Evolutionary conservation across 2,888 invertebrate species (phyloP).

Genomic region (Branchipolynoe longqiensis): DNA sequence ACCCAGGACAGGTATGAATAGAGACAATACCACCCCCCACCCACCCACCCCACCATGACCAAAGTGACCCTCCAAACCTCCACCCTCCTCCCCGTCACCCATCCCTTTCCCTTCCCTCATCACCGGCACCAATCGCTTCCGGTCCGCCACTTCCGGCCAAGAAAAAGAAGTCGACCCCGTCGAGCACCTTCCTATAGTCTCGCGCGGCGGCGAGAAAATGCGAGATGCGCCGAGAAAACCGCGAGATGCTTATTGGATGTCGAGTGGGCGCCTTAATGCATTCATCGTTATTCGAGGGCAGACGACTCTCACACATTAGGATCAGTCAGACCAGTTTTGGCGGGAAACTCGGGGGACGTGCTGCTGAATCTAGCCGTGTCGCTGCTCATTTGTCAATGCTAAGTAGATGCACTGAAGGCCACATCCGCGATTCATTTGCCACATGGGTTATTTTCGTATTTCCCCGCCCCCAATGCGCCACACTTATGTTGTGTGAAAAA

Average conservation of each 20-base stretch:
- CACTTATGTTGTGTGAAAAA: too few relatives aligned
- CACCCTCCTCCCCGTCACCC: too few relatives aligned
- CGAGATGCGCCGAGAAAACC: conserved; percentile 9
- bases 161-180: conserved; percentile 12
- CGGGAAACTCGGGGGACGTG: not conserved
- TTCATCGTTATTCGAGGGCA: conserved; percentile 39
- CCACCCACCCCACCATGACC: too few relatives aligned
- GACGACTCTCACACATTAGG: conserved; percentile 22
- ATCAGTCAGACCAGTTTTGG: conserved; percentile 17
- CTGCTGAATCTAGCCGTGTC: not conserved
- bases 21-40: too few relatives aligned
- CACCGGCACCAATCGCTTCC: conserved; percentile 12
- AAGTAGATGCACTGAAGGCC: not conserved
- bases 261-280: conserved; percentile 22
- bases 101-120: too few relatives aligned
- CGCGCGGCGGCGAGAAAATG: too few relatives aligned
- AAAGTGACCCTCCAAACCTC: too few relatives aligned
- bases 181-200: not conserved
- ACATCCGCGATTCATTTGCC: too few relatives aligned
- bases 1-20: too few relatives aligned
- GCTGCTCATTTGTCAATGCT: conserved; percentile 14
- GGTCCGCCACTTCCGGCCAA: not conserved
- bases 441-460: too few relatives aligned
- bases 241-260: conserved; percentile 31
- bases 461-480: too few relatives aligned